These are phyloP conservation scores for Paedocypris sp. DNA, from an alignment of 2,113 vertebrate genomes.

Conservation along the genomic window DNA sequence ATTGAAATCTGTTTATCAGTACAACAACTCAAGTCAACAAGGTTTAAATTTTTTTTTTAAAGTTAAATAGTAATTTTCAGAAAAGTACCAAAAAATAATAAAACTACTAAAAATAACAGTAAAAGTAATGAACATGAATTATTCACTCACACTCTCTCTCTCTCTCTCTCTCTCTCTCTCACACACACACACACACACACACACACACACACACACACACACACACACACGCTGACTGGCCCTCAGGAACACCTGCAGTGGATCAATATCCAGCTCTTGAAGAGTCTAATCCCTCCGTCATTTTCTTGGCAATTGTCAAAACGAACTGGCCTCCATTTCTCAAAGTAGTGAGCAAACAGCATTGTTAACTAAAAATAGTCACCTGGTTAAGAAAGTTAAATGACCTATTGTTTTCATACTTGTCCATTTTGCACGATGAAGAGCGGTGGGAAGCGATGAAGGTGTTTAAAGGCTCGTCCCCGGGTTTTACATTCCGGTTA, in stretches of 20 bases:
- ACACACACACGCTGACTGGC: background rate
- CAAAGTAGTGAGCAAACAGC: background rate
- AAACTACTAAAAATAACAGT: background rate
- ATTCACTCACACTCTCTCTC: background rate
- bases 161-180: background rate
- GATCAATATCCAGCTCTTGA: slow-evolving; percentile 6
- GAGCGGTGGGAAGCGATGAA: too few relatives aligned
- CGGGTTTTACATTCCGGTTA: too few relatives aligned
- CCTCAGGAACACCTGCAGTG: background rate
- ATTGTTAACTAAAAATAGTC: background rate
- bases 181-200: background rate
- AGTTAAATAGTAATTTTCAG: background rate
- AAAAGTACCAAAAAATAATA: background rate
- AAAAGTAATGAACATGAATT: background rate
- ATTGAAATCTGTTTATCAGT: too few relatives aligned
- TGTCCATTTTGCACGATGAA: too few relatives aligned
- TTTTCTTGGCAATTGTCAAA: slow-evolving; percentile 7
- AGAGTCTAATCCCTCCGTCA: background rate
- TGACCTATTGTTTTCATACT: background rate
- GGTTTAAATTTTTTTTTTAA: too few relatives aligned
- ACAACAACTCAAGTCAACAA: too few relatives aligned
- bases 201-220: background rate
- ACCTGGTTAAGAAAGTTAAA: background rate
- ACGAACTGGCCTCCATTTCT: background rate
- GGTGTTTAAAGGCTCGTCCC: too few relatives aligned